phyloP scores from a whole-genome alignment of 2,113 vertebrate genomes.

The Bos taurus region DNA sequence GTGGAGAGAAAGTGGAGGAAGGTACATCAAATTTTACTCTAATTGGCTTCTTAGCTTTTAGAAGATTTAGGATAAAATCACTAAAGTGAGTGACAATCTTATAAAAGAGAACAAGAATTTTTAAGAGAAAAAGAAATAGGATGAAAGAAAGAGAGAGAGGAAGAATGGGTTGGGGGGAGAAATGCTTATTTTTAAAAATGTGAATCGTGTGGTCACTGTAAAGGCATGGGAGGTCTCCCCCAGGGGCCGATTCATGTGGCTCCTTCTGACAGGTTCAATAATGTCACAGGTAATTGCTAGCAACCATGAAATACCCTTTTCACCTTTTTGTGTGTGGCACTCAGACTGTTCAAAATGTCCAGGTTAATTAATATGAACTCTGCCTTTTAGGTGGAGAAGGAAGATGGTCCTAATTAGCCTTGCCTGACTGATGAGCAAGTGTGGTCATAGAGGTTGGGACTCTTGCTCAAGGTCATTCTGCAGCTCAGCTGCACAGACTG shows the following conservation, averaged over 20 bases:
- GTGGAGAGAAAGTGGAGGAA: neutral
- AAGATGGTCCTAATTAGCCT: slow-evolving; percentile 46
- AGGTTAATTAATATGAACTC: slow-evolving; percentile 57
- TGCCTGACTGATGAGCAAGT: slow-evolving; percentile 2
- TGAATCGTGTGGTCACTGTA: neutral
- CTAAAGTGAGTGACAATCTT: neutral
- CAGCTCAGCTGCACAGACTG: neutral
- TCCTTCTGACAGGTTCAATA: slow-evolving; percentile 47
- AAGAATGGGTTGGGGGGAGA: neutral
- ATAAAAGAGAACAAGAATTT: neutral
- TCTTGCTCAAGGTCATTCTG: neutral
- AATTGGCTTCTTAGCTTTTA: neutral
- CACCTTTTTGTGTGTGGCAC: neutral
- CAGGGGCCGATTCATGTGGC: neutral
- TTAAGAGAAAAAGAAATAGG: neutral
- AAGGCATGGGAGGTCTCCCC: neutral
- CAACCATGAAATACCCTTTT: slow-evolving; percentile 30
- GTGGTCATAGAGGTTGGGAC: neutral
- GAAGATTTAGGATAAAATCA: neutral
- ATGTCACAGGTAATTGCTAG: slow-evolving; percentile 60
- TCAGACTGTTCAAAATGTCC: neutral
- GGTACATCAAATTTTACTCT: neutral
- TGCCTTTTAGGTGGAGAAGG: neutral
- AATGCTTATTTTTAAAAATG: neutral
- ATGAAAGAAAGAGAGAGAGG: neutral